Evolutionary conservation across 2,888 invertebrate species (phyloP), one percentile per base, ranked within the genome.

Genomic region (Acheta domesticus): DNA sequence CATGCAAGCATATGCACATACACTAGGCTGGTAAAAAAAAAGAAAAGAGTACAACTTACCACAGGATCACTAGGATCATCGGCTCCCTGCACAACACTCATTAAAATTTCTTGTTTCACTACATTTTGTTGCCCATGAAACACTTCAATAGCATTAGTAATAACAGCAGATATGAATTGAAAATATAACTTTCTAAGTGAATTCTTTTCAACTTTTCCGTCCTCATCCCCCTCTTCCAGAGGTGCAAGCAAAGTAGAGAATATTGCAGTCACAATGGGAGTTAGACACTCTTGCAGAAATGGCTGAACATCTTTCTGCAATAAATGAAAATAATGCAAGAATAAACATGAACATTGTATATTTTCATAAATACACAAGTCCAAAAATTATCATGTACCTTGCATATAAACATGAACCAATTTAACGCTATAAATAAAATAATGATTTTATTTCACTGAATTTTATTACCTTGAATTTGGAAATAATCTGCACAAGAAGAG

Each of bases 401-500:
- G n/a, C n/a, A n/a, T n/a, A n/a, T n/a, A n/a, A n/a, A n/a, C n/a
- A n/a, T n/a, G n/a, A n/a, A 19, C 62, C n/a, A 62, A 62, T 4
- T 62, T 11, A 62, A 36, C 36, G 1, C 8, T 36, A 36, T 36
- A 36, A 4, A 36, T 36, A 36, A 36, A 36, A 36, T 8, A 36
- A 36, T 8, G 36, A 36, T 4, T 8, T 36, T 11, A 23, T 20
- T 49, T 49, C 20, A 14, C 49, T 19, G 19, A 49, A 14, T 16
- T 19, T 48, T 36, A 49, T 62, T 83, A 87, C 87, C 87, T 90
- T 90, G 83, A 89, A 90, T 84, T 90, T 91, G 80, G 87, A 86
- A 78, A 90, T 88, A 75, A 90, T 86, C 84, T 91, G 90, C 84
- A 89, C 89, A 82, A 90, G 87, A 50, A 91, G 86, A 2, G 90